Base-by-base conservation (phyloP, 2,888 invertebrate species). In the Entomobrya multifasciata region DNA sequence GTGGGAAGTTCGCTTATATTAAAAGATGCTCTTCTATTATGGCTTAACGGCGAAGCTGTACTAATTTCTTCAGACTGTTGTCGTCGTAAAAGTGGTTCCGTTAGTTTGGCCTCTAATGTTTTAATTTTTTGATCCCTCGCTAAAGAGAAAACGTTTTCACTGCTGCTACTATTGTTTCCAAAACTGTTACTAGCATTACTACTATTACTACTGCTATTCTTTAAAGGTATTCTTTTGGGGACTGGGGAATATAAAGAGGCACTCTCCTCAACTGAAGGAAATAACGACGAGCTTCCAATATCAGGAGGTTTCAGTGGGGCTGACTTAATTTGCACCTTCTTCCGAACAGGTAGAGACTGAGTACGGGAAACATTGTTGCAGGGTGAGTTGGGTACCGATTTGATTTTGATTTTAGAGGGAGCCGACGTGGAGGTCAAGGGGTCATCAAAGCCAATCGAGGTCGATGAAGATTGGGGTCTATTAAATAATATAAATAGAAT, bases 231-330 rank as follows among this genome's bases (percentile, higher is more conserved):
- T 11, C 78, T 41, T 44, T 27, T 30, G 8, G 30, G 55, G 6
- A 55, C 30, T 6, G 47, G 17, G 10, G 57, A 41, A 41, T 47
- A 20, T 3, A 79, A 49, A 22, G 30, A n/a, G 8, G 27, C 76
- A 1, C 82, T 76, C 17, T 87, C 86, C 17, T 76, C 83, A 0
- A 89, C 83, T 4, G 89, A 80, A n/a, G 89, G 89, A 70, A 89
- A 89, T 36, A 88, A 49, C 11, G 84, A 81, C 20, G 74, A 13
- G 20, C 87, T 88, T 47, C 82, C 80, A 44, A 89, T 86, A 49
- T 89, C 89, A 2, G 89, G 89, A 41, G 89, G 89, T 41, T 86
- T 87, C 6, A 86, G n/a, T 15, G 89, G 89, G 25, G 88, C 84
- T 3, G 86, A 86, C 22, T 81, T 77, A 15, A 87, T 81, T 47